These are phyloP conservation scores for Peromyscus maniculatus DNA, from an alignment of 2,113 vertebrate species.

Conservation along the genomic window DNA sequence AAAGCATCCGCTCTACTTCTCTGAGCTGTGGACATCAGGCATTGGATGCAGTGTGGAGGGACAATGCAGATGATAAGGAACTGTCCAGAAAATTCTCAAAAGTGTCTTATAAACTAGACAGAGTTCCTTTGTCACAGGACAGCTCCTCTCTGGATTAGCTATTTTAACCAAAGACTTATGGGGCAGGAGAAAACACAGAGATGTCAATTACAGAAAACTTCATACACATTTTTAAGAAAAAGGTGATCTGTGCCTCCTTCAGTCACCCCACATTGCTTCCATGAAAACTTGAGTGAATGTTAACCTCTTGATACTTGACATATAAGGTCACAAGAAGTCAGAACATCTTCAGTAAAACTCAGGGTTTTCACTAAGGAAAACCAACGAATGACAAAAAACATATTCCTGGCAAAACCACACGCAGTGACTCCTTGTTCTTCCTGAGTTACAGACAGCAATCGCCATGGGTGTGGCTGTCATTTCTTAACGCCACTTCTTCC, in stretches of 20 bases:
- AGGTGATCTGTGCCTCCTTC: neutral
- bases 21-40: neutral
- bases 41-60: neutral
- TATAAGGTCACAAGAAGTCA: neutral
- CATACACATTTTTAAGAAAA: neutral
- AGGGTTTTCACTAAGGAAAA: conserved; percentile 31
- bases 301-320: neutral
- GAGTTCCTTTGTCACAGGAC: neutral
- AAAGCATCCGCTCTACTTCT: neutral
- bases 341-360: neutral
- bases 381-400: neutral
- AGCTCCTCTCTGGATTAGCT: neutral
- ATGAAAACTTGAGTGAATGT: neutral
- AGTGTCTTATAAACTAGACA: neutral
- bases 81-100: neutral
- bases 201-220: neutral
- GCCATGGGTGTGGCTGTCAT: neutral
- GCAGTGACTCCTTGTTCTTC: neutral
- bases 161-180: neutral
- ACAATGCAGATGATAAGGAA: neutral
- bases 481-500: neutral
- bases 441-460: neutral
- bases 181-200: neutral
- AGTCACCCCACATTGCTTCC: neutral
- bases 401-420: neutral